Evolutionary conservation across 2,888 invertebrate species (phyloP).

Genomic region (Tetragonula carbonaria): DNA sequence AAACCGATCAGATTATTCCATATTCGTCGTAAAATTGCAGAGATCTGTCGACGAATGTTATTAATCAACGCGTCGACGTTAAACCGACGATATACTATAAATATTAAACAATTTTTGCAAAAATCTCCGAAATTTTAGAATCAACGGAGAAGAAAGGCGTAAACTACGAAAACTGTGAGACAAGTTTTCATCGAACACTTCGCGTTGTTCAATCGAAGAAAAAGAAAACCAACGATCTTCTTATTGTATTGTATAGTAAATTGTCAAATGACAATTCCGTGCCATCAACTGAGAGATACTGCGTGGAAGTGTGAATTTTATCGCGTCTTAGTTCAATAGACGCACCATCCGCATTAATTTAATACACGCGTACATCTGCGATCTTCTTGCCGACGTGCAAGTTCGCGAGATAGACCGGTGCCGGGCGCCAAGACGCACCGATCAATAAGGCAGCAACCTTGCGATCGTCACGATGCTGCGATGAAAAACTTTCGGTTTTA

Average conservation of each 20-base stretch:
- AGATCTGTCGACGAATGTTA: too few relatives aligned
- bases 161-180: not conserved
- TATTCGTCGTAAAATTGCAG: not conserved
- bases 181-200: not conserved
- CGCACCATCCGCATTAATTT: not conserved
- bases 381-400: not conserved
- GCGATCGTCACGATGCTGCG: slow-evolving; percentile 61
- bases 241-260: not conserved
- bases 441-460: slow-evolving; percentile 75
- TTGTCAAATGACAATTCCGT: not conserved
- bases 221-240: not conserved
- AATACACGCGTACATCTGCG: not conserved
- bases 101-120: not conserved
- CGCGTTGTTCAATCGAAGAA: not conserved
- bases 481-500: slow-evolving; percentile 64
- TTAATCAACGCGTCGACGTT: not conserved
- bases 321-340: not conserved
- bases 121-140: not conserved
- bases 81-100: not conserved
- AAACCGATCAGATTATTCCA: not conserved
- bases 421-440: slow-evolving; percentile 60
- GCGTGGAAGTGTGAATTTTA: not conserved
- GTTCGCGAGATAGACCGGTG: slow-evolving; percentile 50
- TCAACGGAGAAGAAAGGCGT: not conserved
- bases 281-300: not conserved